Evolutionary conservation across 2,888 invertebrate species (phyloP), one percentile per base, ranked within the genome.

Genomic region (Acrobasis consociella): DNA sequence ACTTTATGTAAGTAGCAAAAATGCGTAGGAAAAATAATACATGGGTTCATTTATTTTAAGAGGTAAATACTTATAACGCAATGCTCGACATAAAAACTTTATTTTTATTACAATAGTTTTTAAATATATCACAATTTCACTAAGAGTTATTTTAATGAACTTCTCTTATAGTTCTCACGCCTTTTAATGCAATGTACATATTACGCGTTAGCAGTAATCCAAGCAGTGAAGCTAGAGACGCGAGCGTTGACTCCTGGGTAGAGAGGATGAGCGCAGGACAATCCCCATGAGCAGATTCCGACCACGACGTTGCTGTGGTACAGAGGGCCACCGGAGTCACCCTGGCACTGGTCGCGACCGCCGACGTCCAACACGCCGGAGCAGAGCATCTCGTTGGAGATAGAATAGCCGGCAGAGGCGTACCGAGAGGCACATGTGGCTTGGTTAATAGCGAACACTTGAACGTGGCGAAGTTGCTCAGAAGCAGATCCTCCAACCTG

Each of bases 371-470:
- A 67, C 72, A 71, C 72, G n/a, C 83, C 82, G 3, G 82, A 74
- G 59, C 83, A 83, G 70, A 84, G 15, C 81, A 81, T 81, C 65
- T 78, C 81, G 17, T 72, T 72, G 49, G 76, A 75, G 9, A 83
- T 61, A 2, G 61, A 55, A 1, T 5, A 8, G 0, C 72, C 66
- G 2, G 65, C 37, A 0, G 52, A 42, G 0, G 69, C 65, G 60
- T 81, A 84, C 5, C 81, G 78, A 0, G 55, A 15, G 11, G 60
- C 68, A 64, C 85, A 85, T 0, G 62, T 59, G 0, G 31, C 64
- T 60, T 80, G 82, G 68, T 80, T 82, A 3, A 85, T 64, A 9
- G 74, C 71, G 72, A 76, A 74, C 5, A 83, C 22, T 49, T 77
- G 74, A 0, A 82, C 81, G 39, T 78, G 72, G 11, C 77, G 76